phyloP scores from a whole-genome alignment of 2,797 vertebrate genomes.

The Xiphophorus birchmanni region DNA sequence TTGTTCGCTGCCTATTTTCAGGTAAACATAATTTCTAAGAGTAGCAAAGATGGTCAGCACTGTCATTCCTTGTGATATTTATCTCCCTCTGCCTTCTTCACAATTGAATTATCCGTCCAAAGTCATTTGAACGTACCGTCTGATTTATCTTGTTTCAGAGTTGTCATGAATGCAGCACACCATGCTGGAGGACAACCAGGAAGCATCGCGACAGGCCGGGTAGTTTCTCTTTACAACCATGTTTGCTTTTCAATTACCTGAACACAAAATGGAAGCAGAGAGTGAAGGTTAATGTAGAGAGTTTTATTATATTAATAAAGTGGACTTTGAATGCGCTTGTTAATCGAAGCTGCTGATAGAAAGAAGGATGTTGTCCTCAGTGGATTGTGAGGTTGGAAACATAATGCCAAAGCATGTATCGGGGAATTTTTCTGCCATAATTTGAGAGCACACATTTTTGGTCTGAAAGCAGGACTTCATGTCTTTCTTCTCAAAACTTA shows the following conservation, averaged over 20 bases:
- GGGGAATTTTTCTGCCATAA: too few species aligned
- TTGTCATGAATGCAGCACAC: slow-evolving; percentile 33
- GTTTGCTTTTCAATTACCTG: slow-evolving; percentile 30
- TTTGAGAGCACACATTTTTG: too few species aligned
- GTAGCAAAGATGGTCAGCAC: not conserved
- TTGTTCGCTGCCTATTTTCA: not conserved
- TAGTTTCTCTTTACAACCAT: slow-evolving; percentile 10
- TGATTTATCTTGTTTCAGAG: slow-evolving; percentile 21
- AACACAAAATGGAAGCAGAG: slow-evolving; percentile 6
- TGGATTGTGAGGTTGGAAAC: slow-evolving; percentile 11
- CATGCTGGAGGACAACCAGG: slow-evolving; percentile 13
- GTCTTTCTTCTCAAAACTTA: too few species aligned
- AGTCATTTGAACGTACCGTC: slow-evolving; percentile 16
- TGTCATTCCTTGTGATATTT: not conserved
- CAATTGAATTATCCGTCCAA: not conserved
- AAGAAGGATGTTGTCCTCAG: slow-evolving; percentile 8
- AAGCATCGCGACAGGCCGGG: slow-evolving; percentile 27
- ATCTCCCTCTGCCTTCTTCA: not conserved
- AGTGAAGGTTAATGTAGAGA: not conserved
- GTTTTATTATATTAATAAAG: slow-evolving; percentile 35
- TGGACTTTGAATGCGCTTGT: slow-evolving; percentile 34
- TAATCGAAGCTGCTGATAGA: slow-evolving; percentile 27
- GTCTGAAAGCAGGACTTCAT: too few species aligned
- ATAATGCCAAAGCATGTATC: slow-evolving; percentile 18
- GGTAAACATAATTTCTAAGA: not conserved